Conservation (phyloP, 2,797 vertebrate genomes). For the Eulemur coronatus region DNA sequence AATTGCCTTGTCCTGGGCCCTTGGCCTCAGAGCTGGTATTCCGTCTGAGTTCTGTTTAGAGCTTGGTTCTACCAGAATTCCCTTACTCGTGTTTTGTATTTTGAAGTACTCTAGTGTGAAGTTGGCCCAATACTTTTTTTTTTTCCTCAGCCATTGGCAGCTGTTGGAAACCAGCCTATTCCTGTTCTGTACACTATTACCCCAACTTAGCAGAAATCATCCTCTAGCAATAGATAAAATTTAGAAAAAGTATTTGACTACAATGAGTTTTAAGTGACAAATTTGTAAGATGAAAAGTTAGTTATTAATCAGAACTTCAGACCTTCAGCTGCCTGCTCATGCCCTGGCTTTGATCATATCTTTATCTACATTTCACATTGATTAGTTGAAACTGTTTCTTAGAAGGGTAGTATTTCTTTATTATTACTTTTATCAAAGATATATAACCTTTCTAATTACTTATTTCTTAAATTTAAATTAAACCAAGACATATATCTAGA, state of each 20-base stretch:
- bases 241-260: slow-evolving; percentile 6
- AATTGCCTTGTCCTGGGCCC: background rate
- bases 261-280: background rate
- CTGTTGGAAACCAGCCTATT: slow-evolving; percentile 17
- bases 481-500: background rate
- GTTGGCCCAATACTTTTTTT: background rate
- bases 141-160: background rate
- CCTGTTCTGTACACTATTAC: background rate
- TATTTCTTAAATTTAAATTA: background rate
- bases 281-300: background rate
- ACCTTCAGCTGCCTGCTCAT: background rate
- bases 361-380: background rate
- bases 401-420: background rate
- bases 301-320: background rate
- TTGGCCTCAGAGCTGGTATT: background rate
- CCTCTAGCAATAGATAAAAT: slow-evolving; percentile 37
- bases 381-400: background rate
- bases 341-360: background rate
- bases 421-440: slow-evolving; percentile 12
- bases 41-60: background rate
- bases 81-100: background rate
- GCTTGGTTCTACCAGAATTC: background rate
- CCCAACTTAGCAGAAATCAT: background rate
- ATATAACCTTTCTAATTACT: background rate
- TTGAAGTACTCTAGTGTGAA: background rate